Conservation (phyloP, 2,888 invertebrate species). For the Cataglyphis altisquamis region DNA sequence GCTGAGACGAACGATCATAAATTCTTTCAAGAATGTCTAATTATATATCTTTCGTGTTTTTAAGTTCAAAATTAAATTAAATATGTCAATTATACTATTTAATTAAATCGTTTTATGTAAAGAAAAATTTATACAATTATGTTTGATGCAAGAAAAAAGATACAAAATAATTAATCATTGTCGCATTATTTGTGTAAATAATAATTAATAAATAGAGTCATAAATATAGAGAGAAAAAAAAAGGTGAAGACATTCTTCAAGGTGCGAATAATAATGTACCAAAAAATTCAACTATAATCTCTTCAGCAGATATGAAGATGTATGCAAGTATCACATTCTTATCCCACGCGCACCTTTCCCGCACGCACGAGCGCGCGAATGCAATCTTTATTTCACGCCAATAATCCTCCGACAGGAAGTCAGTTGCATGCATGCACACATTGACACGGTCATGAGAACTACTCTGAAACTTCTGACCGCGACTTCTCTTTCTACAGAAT, state of each 20-base stretch:
- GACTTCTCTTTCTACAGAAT: conserved; percentile 43
- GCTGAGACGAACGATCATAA: neutral
- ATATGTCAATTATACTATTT: neutral
- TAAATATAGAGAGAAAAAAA: neutral
- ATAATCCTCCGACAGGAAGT: conserved; percentile 54
- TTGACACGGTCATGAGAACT: conserved; percentile 46
- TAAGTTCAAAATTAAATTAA: neutral
- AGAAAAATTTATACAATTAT: neutral
- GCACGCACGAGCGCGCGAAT: conserved; percentile 34
- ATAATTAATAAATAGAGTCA: neutral
- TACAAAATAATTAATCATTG: neutral
- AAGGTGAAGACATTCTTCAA: too few relatives aligned
- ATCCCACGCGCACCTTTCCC: conserved; percentile 41
- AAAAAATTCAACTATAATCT: conserved; percentile 13
- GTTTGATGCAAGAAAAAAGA: neutral
- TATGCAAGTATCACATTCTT: conserved; percentile 48
- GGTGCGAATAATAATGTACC: neutral
- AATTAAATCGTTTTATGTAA: neutral
- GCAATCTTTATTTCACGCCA: conserved; percentile 57
- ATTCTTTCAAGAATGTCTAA: neutral
- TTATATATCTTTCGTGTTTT: neutral
- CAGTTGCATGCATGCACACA: conserved; percentile 29
- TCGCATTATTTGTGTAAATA: neutral
- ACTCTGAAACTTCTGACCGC: conserved; percentile 29
- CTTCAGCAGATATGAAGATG: conserved; percentile 20